These are phyloP conservation scores for Lasioglossum albipes DNA, from an alignment of 1,140 invertebrate species.

Conservation along the genomic window DNA sequence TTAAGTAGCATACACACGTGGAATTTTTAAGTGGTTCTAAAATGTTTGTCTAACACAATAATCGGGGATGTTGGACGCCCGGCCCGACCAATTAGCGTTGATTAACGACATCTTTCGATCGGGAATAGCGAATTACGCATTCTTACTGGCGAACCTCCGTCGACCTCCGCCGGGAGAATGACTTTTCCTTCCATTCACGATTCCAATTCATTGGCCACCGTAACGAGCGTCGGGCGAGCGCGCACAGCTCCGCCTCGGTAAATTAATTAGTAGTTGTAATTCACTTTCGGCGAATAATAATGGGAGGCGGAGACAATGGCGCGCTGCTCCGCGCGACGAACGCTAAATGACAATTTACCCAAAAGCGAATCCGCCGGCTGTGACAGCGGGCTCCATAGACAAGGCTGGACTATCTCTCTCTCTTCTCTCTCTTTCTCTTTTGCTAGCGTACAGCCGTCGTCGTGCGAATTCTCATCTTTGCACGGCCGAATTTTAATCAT, in stretches of 20 bases:
- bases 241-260: constrained; percentile 24
- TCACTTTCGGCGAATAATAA: constrained; percentile 37
- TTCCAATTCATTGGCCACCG: constrained; percentile 33
- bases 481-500: not conserved
- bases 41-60: too few relatives aligned
- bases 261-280: constrained; percentile 60
- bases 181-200: not conserved
- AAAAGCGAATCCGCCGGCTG: constrained; percentile 37
- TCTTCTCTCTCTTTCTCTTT: too few relatives aligned
- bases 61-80: too few relatives aligned
- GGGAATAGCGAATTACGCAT: too few relatives aligned
- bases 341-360: constrained; percentile 41
- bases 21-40: too few relatives aligned
- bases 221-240: constrained; percentile 16
- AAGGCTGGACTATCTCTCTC: too few relatives aligned
- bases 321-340: not conserved
- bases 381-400: not conserved
- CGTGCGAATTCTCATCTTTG: not conserved
- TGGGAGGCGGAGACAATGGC: not conserved
- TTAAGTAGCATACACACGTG: too few relatives aligned
- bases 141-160: too few relatives aligned
- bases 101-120: too few relatives aligned
- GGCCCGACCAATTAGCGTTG: too few relatives aligned
- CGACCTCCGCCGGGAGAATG: too few relatives aligned
- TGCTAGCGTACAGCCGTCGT: too few relatives aligned